Base-by-base conservation (phyloP, 53 echinoderm and acorn worm genomes). In the Echinarachnius parma region DNA sequence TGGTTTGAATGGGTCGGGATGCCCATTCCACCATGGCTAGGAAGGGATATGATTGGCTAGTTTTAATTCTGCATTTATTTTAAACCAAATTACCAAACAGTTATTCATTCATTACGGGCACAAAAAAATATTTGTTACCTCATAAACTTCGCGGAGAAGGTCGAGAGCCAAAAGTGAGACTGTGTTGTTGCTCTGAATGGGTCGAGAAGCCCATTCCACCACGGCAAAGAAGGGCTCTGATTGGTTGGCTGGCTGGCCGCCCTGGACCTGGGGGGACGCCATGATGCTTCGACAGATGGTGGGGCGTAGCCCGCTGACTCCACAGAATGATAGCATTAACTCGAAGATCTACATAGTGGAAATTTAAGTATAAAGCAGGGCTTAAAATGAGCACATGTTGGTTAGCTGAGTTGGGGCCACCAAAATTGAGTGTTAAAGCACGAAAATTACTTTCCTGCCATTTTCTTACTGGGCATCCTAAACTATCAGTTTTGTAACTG, bases 111-210 rank as follows among this genome's bases (percentile, higher is more conserved):
- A n/a, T n/a, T n/a, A n/a, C n/a, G n/a, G n/a, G n/a, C n/a, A n/a
- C n/a, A n/a, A n/a, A n/a, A n/a, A n/a, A n/a, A n/a, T n/a, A n/a
- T n/a, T n/a, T n/a, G n/a, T n/a, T n/a, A 95, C 96, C 82, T 95
- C 96, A 59, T 95, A 91, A 31, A 95, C 77, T 47, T 95, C 96
- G 28, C 54, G 57, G 18, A 95, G 56, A 28, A 95, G 65, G 27
- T 86, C 90, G 31, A 91, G 55, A 14, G 94, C 86, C 30, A 81
- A 45, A 2, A 94, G 53, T 0, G 94, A 83, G 10, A 87, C 74
- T 4, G 57, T 54, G 44, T 72, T 72, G 44, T 72, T 72, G 10
- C 55, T 67, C 60, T 83, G 66, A 10, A 86, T 62, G 3, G 86
- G 79, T 36, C 86, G 83, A 24, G 83, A 82, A 26, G 86, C 86